phyloP scores from a whole-genome alignment of 1,140 invertebrate species.

The Orchesella cincta region DNA sequence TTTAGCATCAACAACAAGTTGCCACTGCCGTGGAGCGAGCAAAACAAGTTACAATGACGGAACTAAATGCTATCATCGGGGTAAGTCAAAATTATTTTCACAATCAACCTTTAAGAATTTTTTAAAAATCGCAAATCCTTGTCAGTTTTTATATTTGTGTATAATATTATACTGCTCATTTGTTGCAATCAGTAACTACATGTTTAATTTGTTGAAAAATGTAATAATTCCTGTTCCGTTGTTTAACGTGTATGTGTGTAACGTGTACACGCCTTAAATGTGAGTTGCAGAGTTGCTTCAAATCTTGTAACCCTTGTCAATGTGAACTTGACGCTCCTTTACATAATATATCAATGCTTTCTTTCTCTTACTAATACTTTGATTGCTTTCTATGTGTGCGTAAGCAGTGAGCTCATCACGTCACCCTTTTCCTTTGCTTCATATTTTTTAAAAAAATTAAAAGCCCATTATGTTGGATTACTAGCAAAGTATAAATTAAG shows the following conservation, averaged over 20 bases:
- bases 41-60: constrained; percentile 58
- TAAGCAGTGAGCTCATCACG: too few species aligned
- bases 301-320: neutral
- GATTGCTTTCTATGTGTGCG: too few species aligned
- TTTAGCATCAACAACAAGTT: constrained; percentile 58
- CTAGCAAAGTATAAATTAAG: too few species aligned
- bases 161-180: neutral
- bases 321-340: too few species aligned
- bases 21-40: constrained; percentile 56
- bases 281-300: constrained; percentile 24
- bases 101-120: too few species aligned
- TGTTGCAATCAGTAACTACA: neutral
- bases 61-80: constrained; percentile 56
- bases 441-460: too few species aligned
- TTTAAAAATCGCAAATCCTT: too few species aligned
- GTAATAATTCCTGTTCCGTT: neutral
- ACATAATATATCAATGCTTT: too few species aligned
- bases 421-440: too few species aligned
- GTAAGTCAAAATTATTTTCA: constrained; percentile 53
- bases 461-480: too few species aligned
- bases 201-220: neutral
- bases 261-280: constrained; percentile 10
- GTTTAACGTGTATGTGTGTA: constrained; percentile 13
- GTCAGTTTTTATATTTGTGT: neutral
- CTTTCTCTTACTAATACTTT: too few species aligned